Evolutionary conservation across 2,888 invertebrate species (phyloP).

Genomic region (Neoscelio sp.): DNA sequence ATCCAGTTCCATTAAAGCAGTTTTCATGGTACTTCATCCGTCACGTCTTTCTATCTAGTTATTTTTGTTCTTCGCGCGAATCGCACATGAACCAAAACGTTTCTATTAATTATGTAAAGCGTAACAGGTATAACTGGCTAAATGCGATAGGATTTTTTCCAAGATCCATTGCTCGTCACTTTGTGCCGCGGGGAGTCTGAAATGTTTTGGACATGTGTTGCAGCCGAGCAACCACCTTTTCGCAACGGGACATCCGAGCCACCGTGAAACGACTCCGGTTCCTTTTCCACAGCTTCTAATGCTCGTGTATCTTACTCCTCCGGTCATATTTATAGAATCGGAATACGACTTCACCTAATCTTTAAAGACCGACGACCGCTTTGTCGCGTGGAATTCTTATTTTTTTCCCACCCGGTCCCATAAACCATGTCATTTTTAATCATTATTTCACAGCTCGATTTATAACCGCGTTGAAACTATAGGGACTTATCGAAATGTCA

Average conservation of each 20-base stretch:
- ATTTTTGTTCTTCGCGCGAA: not conserved
- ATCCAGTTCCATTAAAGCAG: too few relatives aligned
- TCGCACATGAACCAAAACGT: conserved; percentile 33
- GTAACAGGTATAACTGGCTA: conserved; percentile 43
- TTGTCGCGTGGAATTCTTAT: conserved; percentile 61
- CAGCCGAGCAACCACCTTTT: conserved; percentile 70
- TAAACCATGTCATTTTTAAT: conserved; percentile 43
- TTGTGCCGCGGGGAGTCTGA: conserved; percentile 57
- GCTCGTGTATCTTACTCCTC: conserved; percentile 45
- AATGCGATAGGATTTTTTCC: conserved; percentile 15
- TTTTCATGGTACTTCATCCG: not conserved
- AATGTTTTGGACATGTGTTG: conserved; percentile 78
- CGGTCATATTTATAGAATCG: conserved; percentile 71
- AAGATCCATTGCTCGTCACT: conserved; percentile 52
- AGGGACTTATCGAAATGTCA: not conserved
- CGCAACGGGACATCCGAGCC: conserved; percentile 67
- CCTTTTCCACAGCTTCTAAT: conserved; percentile 61
- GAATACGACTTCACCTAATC: conserved; percentile 53
- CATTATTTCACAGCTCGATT: conserved; percentile 51
- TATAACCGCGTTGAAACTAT: conserved; percentile 30
- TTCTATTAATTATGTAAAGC: conserved; percentile 33
- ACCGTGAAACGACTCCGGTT: conserved; percentile 55
- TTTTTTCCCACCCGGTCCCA: conserved; percentile 29
- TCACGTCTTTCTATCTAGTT: not conserved
- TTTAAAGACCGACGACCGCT: conserved; percentile 53